Evolutionary conservation across 2,888 invertebrate species (phyloP).

Genomic region (Sarcophaga subvicina): DNA sequence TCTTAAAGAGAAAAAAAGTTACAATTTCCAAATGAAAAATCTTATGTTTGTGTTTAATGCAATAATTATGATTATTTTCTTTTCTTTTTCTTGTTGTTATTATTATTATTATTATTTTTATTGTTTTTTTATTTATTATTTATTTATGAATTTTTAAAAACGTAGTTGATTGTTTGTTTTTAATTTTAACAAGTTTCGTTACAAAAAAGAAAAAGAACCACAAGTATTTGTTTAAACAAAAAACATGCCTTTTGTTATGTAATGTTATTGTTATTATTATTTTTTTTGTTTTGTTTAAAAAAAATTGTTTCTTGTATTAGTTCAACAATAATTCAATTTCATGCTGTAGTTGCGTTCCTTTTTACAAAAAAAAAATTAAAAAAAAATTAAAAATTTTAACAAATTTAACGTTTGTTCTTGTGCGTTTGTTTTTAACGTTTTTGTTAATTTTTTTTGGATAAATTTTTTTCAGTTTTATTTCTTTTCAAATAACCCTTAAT

Average conservation of each 20-base stretch:
- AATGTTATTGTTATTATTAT: slow-evolving; percentile 23
- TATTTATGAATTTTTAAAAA: too few species aligned
- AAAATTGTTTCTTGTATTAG: slow-evolving; percentile 33
- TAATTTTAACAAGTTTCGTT: slow-evolving; percentile 59
- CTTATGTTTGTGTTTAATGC: too few species aligned
- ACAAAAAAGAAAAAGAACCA: slow-evolving; percentile 17
- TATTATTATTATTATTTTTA: too few species aligned
- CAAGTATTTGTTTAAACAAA: slow-evolving; percentile 71
- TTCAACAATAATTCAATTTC: slow-evolving; percentile 11
- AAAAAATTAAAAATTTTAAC: slow-evolving; percentile 34
- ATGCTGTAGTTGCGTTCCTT: slow-evolving; percentile 63
- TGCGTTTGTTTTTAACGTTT: slow-evolving; percentile 70
- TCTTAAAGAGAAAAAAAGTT: too few species aligned
- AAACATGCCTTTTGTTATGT: slow-evolving; percentile 54
- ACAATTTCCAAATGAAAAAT: too few species aligned
- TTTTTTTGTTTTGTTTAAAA: slow-evolving; percentile 47
- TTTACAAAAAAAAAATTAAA: slow-evolving; percentile 2
- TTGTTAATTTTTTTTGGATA: slow-evolving; percentile 59
- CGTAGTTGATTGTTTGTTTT: too few species aligned
- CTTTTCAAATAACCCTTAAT: slow-evolving; percentile 6
- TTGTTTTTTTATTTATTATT: too few species aligned
- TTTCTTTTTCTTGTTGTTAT: too few species aligned
- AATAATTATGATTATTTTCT: too few species aligned
- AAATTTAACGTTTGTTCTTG: slow-evolving; percentile 46
- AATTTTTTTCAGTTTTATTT: slow-evolving; percentile 6